phyloP scores from a whole-genome alignment of 1,140 invertebrate genomes.

The Ditylenchus dipsaci region DNA sequence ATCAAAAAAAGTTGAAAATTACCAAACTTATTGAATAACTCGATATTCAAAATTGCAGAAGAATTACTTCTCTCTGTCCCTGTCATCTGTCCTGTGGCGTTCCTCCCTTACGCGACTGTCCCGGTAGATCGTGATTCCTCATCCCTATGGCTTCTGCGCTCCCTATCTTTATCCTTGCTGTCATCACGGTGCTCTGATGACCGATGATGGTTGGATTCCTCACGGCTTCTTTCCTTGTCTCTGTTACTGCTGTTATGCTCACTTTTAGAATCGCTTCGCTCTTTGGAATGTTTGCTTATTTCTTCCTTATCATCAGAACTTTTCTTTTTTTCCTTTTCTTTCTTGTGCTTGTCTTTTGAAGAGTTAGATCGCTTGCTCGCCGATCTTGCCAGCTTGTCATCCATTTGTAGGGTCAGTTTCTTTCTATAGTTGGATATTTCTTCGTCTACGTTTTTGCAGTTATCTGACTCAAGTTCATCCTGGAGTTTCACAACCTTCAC shows the following conservation, averaged over 20 bases:
- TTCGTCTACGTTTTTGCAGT: slow-evolving; percentile 28
- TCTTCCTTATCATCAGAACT: background rate
- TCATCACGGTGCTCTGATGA: too few relatives aligned
- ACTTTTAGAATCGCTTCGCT: slow-evolving; percentile 4
- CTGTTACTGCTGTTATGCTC: background rate
- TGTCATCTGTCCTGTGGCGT: too few relatives aligned
- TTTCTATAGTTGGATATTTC: slow-evolving; percentile 37
- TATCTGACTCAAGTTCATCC: slow-evolving; percentile 50
- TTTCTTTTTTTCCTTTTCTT: background rate
- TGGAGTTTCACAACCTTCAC: slow-evolving; percentile 53
- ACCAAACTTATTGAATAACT: too few relatives aligned
- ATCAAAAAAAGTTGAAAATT: too few relatives aligned
- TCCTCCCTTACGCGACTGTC: too few relatives aligned
- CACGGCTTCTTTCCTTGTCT: too few relatives aligned
- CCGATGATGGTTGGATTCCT: too few relatives aligned
- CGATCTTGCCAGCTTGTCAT: slow-evolving; percentile 33
- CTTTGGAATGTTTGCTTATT: background rate
- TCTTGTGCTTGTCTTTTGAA: background rate
- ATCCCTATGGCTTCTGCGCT: too few relatives aligned
- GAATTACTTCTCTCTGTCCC: too few relatives aligned
- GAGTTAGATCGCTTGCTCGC: background rate
- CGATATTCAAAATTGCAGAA: too few relatives aligned
- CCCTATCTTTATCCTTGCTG: too few relatives aligned
- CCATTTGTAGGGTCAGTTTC: slow-evolving; percentile 43
- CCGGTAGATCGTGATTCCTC: too few relatives aligned